Conservation (phyloP, 2,113 vertebrate species). For the Chaenogobius annularis region DNA sequence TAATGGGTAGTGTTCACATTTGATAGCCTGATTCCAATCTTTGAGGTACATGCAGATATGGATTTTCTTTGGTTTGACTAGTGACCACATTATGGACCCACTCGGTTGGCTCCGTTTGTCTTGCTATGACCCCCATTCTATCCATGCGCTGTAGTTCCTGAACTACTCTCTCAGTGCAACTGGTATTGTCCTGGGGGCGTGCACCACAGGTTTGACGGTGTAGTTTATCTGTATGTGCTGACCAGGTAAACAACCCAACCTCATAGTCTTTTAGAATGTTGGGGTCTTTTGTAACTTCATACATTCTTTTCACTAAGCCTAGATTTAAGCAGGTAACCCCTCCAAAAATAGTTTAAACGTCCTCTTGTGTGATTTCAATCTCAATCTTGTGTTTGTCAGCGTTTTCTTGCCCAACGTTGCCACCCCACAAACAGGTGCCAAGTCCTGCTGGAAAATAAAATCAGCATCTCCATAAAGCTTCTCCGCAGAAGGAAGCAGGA, state of each 20-base stretch:
- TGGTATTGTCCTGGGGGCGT: constrained; percentile 10
- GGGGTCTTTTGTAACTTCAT: neutral
- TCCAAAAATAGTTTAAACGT: constrained; percentile 3
- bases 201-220: too few species aligned
- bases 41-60: constrained; percentile 33
- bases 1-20: constrained; percentile 17
- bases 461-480: too few species aligned
- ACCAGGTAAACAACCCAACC: neutral
- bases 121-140: constrained; percentile 4
- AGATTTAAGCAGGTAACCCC: neutral
- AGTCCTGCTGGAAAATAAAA: too few species aligned
- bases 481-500: too few species aligned
- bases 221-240: too few species aligned
- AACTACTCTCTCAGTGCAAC: constrained; percentile 19
- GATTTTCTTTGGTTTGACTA: constrained; percentile 32
- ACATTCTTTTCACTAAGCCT: constrained; percentile 8
- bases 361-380: constrained; percentile 6
- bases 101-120: constrained; percentile 20
- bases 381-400: constrained; percentile 10
- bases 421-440: neutral
- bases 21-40: constrained; percentile 28
- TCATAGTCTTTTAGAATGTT: constrained; percentile 1
- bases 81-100: constrained; percentile 21
- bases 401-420: constrained; percentile 3
- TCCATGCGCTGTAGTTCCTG: constrained; percentile 7